Percentiles rank a stretch among this genome's conserved stretches.
These are phyloP conservation scores for Vannuccia rotundouncinata DNA, from an alignment of 2,888 invertebrate species.

Conservation along the genomic window DNA sequence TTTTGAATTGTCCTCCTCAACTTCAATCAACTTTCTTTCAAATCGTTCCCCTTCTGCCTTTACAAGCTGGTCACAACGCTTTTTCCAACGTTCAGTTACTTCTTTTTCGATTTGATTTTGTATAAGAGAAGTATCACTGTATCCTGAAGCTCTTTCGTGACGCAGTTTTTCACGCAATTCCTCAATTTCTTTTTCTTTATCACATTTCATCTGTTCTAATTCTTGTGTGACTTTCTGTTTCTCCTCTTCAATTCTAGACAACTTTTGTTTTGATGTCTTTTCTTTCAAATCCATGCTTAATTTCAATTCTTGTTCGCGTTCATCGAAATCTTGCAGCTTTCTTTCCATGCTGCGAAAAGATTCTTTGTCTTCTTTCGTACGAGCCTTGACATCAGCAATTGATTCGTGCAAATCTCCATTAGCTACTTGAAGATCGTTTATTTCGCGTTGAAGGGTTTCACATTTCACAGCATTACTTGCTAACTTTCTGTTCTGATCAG, in stretches of 20 bases:
- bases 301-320: neutral
- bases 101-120: conserved; percentile 22
- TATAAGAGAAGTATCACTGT: neutral
- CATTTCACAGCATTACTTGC: neutral
- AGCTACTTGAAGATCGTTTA: neutral
- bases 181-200: neutral
- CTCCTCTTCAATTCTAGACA: neutral
- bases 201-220: neutral
- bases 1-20: neutral
- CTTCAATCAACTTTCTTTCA: neutral
- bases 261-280: neutral
- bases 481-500: neutral
- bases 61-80: neutral
- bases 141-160: conserved; percentile 13
- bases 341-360: neutral
- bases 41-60: conserved; percentile 20
- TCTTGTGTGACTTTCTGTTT: neutral
- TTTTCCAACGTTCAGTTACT: conserved; percentile 9
- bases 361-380: neutral
- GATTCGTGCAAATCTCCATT: conserved; percentile 6
- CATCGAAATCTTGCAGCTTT: neutral
- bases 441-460: neutral
- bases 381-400: neutral
- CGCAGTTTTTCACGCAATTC: neutral
- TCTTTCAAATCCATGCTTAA: neutral